Evolutionary conservation across 2,888 invertebrate species (phyloP), one percentile per base, ranked within the genome.

Genomic region (Polyommatus iphigenia): DNA sequence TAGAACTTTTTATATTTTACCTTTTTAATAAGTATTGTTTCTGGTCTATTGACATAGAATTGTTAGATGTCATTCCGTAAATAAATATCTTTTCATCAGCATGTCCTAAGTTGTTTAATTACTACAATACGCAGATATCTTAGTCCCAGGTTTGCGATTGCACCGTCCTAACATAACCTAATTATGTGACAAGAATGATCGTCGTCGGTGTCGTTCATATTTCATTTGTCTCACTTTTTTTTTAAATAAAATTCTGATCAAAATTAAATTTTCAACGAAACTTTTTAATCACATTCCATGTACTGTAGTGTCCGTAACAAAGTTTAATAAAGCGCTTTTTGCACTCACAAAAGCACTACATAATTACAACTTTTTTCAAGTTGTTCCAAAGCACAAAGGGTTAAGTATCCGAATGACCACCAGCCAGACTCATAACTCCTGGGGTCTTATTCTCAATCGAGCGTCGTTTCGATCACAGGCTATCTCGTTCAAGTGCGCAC

Each of bases 381-480:
- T 24, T 67, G 13, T 13, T 29, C 29, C 29, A 29, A 18, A 67
- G 67, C 67, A 29, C 67, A 67, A 67, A 67, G 29, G 67, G 29
- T 67, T 67, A 67, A 67, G 29, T 67, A 29, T 67, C 62, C 67
- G 67, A 67, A 29, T 67, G 62, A 67, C 67, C 29, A 67, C 29
- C 62, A 24, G 15, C 67, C 24, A 62, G 67, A 29, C 67, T 67
- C 67, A 24, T 24, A 62, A 13, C 62, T 24, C 3, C 24, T 13
- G 62, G 62, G 59, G 59, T n/a, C 8, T 2, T 4, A 59, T 59
- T 59, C 20, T n/a, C 59, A 59, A 20, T 24, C 46, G 54, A 18
- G 13, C 5, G 54, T 54, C 54, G 54, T 54, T 54, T 54, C 18
- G 18, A 54, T 54, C 7, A 46, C 46, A 59, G 20, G 20, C 8